Percentiles rank a stretch among this genome's conserved stretches.
Evolutionary conservation across 2,113 vertebrate genomes (phyloP).

Genomic region (Ia io): DNA sequence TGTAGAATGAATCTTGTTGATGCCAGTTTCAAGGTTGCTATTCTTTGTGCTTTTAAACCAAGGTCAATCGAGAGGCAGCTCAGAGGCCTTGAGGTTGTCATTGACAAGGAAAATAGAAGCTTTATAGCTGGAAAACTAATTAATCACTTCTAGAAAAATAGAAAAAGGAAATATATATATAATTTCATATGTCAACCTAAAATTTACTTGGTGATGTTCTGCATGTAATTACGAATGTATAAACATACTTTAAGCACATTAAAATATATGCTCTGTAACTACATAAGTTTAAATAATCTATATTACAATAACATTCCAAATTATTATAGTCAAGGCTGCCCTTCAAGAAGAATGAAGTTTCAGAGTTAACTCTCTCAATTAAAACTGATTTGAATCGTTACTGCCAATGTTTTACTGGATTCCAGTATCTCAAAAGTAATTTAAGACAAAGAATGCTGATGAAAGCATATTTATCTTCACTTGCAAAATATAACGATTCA

Average conservation of each 20-base stretch:
- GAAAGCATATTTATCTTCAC: background rate
- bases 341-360: constrained; percentile 65
- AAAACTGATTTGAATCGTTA: constrained; percentile 66
- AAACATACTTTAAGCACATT: background rate
- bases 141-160: constrained; percentile 86
- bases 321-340: constrained; percentile 48
- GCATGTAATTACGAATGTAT: constrained; percentile 11
- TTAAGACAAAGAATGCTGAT: constrained; percentile 25
- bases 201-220: constrained; percentile 41
- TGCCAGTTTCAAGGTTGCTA: constrained; percentile 87
- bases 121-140: constrained; percentile 85
- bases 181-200: constrained; percentile 34
- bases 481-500: constrained; percentile 11
- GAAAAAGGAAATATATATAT: constrained; percentile 64
- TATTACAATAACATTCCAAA: constrained; percentile 39
- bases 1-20: constrained; percentile 87
- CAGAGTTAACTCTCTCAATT: constrained; percentile 54
- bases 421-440: background rate
- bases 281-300: constrained; percentile 59
- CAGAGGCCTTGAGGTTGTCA: constrained; percentile 91
- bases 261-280: constrained; percentile 37
- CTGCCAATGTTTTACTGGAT: constrained; percentile 53
- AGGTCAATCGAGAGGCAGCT: constrained; percentile 89
- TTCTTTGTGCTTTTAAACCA: constrained; percentile 87
- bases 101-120: constrained; percentile 91